A percentile compares a stretch with the other conserved stretches of the same genome.
phyloP scores from a whole-genome alignment of 2,797 vertebrate genomes.

The Microctenopoma steveboyesi region DNA sequence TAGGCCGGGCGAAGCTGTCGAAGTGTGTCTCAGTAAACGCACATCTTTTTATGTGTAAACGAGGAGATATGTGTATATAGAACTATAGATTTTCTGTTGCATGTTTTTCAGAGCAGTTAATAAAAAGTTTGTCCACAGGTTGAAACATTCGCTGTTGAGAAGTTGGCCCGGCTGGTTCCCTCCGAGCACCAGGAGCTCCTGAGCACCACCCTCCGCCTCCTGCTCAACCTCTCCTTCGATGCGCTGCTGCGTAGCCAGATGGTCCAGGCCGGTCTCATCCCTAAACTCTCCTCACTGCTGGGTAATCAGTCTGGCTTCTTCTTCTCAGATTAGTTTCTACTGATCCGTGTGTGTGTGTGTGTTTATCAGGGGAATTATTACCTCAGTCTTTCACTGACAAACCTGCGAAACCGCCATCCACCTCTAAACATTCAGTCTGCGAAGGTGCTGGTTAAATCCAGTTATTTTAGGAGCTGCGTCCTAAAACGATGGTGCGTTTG shows the following conservation, averaged over 20 bases:
- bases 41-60: no score
- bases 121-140: conserved; percentile 75
- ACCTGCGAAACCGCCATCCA: neutral
- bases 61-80: no score
- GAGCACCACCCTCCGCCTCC: conserved; percentile 88
- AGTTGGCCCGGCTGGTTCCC: conserved; percentile 90
- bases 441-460: no score
- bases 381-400: neutral
- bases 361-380: neutral
- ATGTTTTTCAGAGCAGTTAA: neutral
- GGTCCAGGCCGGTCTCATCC: conserved; percentile 92
- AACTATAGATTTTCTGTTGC: no score
- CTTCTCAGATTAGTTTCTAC: conserved; percentile 6
- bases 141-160: conserved; percentile 89
- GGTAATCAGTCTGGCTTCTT: conserved; percentile 75
- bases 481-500: conserved; percentile 46
- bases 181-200: conserved; percentile 90
- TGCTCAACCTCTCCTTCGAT: conserved; percentile 94
- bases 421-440: neutral
- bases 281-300: conserved; percentile 89
- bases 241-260: conserved; percentile 90
- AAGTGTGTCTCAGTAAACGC: no score
- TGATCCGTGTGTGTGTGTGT: neutral
- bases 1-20: neutral
- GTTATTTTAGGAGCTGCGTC: conserved; percentile 57